Conservation (phyloP, 2,113 vertebrate genomes). For the Dasyprocta punctata region DNA sequence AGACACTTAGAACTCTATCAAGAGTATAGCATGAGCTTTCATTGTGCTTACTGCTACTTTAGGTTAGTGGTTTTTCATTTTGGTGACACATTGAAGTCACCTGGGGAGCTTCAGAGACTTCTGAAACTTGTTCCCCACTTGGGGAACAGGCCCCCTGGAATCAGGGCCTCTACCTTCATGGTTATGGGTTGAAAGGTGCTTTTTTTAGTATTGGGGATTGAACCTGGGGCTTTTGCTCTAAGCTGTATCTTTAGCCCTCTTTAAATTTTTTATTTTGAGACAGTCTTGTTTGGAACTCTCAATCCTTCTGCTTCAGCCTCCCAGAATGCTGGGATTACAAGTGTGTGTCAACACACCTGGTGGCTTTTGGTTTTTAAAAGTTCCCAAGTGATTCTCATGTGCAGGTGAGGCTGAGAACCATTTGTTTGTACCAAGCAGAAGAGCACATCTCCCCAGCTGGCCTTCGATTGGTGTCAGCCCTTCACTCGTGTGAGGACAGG, state of each 20-base stretch:
- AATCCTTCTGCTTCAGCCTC: background rate
- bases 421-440: background rate
- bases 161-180: background rate
- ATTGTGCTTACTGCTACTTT: background rate
- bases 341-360: background rate
- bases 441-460: background rate
- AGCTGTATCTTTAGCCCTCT: background rate
- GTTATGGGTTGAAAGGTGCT: background rate
- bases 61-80: background rate
- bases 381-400: fast-evolving
- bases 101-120: background rate
- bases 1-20: background rate
- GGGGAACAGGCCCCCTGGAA: background rate
- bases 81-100: background rate
- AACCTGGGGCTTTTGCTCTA: background rate
- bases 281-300: background rate
- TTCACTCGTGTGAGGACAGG: background rate
- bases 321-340: background rate
- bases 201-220: background rate
- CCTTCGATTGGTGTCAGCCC: background rate
- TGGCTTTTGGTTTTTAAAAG: background rate
- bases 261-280: background rate
- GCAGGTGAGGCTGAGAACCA: background rate
- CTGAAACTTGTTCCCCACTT: background rate
- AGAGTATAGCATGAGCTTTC: background rate